Conservation (phyloP, 2,888 invertebrate species). For the Drosophila monieri region DNA sequence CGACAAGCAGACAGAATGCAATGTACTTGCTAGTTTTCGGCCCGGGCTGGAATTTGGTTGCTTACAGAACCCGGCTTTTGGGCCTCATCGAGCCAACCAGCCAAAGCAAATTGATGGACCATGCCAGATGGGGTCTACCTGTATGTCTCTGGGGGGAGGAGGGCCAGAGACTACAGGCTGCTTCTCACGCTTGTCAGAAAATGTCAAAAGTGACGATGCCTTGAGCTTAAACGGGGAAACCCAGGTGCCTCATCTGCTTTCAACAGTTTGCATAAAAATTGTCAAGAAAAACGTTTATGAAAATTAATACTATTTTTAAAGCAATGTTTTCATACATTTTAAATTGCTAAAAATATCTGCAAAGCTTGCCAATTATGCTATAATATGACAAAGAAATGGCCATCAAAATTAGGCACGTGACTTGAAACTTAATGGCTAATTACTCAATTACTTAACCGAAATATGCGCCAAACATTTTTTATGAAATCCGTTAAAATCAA, state of each 20-base stretch:
- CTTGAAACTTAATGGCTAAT: slow-evolving; percentile 3
- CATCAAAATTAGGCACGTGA: slow-evolving; percentile 1
- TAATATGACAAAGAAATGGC: not conserved
- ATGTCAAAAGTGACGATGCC: slow-evolving; percentile 74
- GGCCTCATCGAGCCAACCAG: slow-evolving; percentile 19
- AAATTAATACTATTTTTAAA: not conserved
- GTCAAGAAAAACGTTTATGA: not conserved
- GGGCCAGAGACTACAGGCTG: slow-evolving; percentile 20
- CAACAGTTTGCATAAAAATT: not conserved
- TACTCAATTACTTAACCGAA: slow-evolving; percentile 17
- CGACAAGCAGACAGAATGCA: slow-evolving; percentile 24
- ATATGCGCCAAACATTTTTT: slow-evolving; percentile 11
- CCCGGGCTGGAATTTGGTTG: slow-evolving; percentile 12
- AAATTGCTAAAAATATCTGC: not conserved
- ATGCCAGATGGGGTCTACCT: slow-evolving; percentile 38
- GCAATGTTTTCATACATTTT: not conserved
- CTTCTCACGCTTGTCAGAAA: slow-evolving; percentile 79
- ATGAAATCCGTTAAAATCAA: slow-evolving; percentile 40
- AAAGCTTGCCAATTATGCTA: not conserved
- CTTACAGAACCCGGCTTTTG: slow-evolving; percentile 19
- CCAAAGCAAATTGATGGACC: slow-evolving; percentile 65
- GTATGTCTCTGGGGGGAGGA: not conserved
- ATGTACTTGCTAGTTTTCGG: slow-evolving; percentile 23
- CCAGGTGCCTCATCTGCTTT: slow-evolving; percentile 17
- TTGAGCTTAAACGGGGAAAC: slow-evolving; percentile 43